Percentiles rank a stretch among this genome's conserved stretches.
These are phyloP conservation scores for Crocodylus rhombifer DNA, from an alignment of 2,797 vertebrate genomes.

Conservation along the genomic window DNA sequence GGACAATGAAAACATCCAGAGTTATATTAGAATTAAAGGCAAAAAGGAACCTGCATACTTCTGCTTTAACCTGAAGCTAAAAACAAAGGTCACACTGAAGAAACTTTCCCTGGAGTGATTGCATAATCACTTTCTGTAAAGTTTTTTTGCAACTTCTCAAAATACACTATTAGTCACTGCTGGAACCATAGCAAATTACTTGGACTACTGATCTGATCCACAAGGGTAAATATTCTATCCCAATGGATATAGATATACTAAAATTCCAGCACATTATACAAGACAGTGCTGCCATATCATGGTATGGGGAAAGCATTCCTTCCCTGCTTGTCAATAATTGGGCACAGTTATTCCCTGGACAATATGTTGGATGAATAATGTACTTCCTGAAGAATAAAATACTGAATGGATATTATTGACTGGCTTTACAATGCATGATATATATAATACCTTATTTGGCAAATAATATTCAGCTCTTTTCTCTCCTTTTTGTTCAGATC, in stretches of 20 bases:
- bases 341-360: conserved; percentile 15
- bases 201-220: neutral
- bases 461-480: neutral
- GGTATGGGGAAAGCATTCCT: neutral
- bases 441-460: neutral
- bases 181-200: neutral
- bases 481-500: neutral
- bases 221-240: neutral
- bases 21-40: neutral
- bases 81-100: neutral
- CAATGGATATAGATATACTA: neutral
- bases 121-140: neutral
- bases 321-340: neutral
- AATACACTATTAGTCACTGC: neutral
- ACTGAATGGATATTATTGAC: conserved; percentile 37
- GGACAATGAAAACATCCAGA: neutral
- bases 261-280: neutral
- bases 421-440: conserved; percentile 12
- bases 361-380: conserved; percentile 30
- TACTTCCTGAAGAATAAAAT: conserved; percentile 12
- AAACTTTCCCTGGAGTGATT: neutral
- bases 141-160: neutral
- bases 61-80: neutral
- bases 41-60: neutral
- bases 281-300: neutral